These are phyloP conservation scores for Pangasianodon gigas DNA, from an alignment of 2,113 vertebrate species.

Conservation along the genomic window DNA sequence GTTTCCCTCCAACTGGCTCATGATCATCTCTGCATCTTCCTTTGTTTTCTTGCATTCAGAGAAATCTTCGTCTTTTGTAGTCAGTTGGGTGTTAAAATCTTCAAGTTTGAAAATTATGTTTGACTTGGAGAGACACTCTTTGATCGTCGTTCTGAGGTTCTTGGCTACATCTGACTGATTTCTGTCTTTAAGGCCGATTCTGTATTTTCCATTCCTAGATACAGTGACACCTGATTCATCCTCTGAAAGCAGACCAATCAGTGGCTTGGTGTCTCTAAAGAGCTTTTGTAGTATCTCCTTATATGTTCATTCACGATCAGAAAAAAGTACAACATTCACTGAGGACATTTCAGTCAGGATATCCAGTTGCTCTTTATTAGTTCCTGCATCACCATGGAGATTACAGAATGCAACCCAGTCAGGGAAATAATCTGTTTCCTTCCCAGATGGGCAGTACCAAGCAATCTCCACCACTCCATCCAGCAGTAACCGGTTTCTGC, in stretches of 20 bases:
- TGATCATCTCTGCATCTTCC: background rate
- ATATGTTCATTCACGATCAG: slow-evolving; percentile 43
- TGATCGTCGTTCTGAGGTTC: slow-evolving; percentile 66
- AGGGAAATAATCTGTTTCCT: slow-evolving; percentile 64
- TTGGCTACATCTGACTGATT: slow-evolving; percentile 63
- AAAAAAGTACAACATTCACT: slow-evolving; percentile 64
- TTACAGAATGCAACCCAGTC: slow-evolving; percentile 73
- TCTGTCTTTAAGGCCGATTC: slow-evolving; percentile 62
- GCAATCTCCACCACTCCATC: slow-evolving; percentile 74
- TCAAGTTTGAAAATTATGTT: background rate
- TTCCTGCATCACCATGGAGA: slow-evolving; percentile 45
- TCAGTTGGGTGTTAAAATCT: background rate
- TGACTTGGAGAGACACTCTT: slow-evolving; percentile 3
- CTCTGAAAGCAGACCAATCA: slow-evolving; percentile 65
- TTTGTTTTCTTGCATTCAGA: background rate
- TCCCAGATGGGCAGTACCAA: slow-evolving; percentile 76
- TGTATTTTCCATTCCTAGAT: slow-evolving; percentile 45
- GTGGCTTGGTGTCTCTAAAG: slow-evolving; percentile 53
- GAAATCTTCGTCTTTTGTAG: background rate
- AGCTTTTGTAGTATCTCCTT: slow-evolving; percentile 49
- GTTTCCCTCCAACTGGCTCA: background rate
- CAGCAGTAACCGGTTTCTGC: slow-evolving; percentile 65
- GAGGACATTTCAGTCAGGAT: slow-evolving; percentile 58
- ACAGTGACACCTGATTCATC: background rate
- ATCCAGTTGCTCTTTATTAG: background rate